Conservation (phyloP, 2,113 vertebrate species). For the Mormyrus iriodes region DNA sequence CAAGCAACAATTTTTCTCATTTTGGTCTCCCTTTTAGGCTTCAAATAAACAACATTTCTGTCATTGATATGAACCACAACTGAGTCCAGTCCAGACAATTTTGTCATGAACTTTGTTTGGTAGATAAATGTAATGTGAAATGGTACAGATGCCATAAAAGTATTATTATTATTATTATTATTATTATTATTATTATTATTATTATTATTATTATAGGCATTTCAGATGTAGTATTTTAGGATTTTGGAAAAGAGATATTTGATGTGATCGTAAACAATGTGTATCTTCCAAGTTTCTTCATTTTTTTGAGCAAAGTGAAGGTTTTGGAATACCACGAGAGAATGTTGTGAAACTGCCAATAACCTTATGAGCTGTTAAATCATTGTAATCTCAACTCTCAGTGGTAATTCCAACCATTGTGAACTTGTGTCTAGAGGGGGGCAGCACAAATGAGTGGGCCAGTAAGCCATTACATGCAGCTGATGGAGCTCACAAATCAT, state of each 20-base stretch:
- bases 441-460: conserved; percentile 42
- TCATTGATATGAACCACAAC: neutral
- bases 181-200: neutral
- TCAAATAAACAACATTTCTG: neutral
- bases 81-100: neutral
- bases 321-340: neutral
- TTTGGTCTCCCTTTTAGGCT: neutral
- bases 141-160: neutral
- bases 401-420: conserved; percentile 11
- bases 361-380: neutral
- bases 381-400: conserved; percentile 10
- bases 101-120: neutral
- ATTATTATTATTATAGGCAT: neutral
- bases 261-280: neutral
- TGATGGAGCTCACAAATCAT: conserved; percentile 46
- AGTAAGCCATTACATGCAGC: conserved; percentile 39
- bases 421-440: conserved; percentile 31
- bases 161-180: no score
- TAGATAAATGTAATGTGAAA: neutral
- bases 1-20: neutral
- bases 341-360: neutral
- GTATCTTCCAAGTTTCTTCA: neutral
- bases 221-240: neutral
- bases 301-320: neutral
- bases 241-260: neutral